These are phyloP conservation scores for Semaprochilodus insignis DNA, from an alignment of 2,797 vertebrate genomes.

Conservation along the genomic window DNA sequence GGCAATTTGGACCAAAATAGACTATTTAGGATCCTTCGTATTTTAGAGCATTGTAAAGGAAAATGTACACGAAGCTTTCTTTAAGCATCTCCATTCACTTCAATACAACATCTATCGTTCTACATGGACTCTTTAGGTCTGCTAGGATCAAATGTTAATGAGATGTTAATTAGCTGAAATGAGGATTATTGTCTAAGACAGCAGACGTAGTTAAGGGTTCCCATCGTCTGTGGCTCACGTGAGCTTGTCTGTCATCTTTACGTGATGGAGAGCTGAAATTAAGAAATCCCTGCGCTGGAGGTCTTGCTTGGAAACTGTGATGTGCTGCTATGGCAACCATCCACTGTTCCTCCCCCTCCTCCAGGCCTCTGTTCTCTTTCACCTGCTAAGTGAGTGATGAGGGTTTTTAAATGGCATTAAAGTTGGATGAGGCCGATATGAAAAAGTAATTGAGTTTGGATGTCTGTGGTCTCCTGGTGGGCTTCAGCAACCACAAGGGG, in stretches of 20 bases:
- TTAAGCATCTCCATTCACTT: slow-evolving; percentile 7
- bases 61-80: background rate
- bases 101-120: slow-evolving; percentile 4
- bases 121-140: slow-evolving; percentile 12
- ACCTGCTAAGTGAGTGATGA: slow-evolving; percentile 51
- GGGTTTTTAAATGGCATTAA: slow-evolving; percentile 61
- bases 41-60: too few species aligned
- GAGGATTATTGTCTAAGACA: slow-evolving; percentile 9
- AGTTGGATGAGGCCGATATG: slow-evolving; percentile 62
- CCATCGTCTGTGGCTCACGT: slow-evolving; percentile 13
- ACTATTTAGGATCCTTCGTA: too few species aligned
- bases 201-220: background rate
- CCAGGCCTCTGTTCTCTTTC: slow-evolving; percentile 27
- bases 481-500: background rate
- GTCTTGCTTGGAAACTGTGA: slow-evolving; percentile 38
- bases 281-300: slow-evolving; percentile 34
- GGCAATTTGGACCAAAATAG: too few species aligned
- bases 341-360: background rate
- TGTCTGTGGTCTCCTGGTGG: slow-evolving; percentile 32
- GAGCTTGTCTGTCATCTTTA: slow-evolving; percentile 31
- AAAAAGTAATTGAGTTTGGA: slow-evolving; percentile 64
- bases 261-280: slow-evolving; percentile 44
- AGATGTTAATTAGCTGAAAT: slow-evolving; percentile 23
- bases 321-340: slow-evolving; percentile 54
- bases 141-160: background rate